Conservation (phyloP, 2,888 invertebrate species). For the Ichneumoninae sp. region DNA sequence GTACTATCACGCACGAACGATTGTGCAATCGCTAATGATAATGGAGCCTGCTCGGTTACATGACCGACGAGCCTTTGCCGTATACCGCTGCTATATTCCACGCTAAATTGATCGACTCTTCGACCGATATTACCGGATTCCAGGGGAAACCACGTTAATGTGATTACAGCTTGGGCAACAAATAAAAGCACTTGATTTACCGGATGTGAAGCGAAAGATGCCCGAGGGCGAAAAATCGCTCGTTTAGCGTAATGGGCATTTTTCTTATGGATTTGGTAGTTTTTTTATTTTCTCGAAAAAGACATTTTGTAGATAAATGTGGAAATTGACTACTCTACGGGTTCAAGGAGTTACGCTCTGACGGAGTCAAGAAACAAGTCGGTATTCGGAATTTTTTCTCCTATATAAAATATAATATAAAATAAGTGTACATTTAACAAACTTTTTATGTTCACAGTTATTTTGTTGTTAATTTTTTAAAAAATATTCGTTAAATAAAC, state of each 20-base stretch:
- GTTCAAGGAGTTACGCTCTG: too few species aligned
- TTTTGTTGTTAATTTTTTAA: too few species aligned
- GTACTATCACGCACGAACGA: background rate
- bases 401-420: too few species aligned
- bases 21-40: constrained; percentile 12
- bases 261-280: background rate
- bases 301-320: background rate
- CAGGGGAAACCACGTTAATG: background rate
- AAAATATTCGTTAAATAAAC: too few species aligned
- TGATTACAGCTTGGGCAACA: background rate
- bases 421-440: too few species aligned
- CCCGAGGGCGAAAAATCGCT: background rate
- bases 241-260: background rate
- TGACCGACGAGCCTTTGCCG: background rate
- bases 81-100: background rate
- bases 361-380: too few species aligned
- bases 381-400: too few species aligned
- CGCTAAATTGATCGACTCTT: background rate
- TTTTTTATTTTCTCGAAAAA: background rate
- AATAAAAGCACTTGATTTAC: background rate
- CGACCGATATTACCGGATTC: background rate
- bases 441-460: too few species aligned
- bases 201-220: background rate
- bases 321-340: too few species aligned
- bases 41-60: constrained; percentile 1